A percentile compares a stretch with the other conserved stretches of the same genome.
phyloP scores from a whole-genome alignment of 2,113 vertebrate species.

The Alligator sinensis region DNA sequence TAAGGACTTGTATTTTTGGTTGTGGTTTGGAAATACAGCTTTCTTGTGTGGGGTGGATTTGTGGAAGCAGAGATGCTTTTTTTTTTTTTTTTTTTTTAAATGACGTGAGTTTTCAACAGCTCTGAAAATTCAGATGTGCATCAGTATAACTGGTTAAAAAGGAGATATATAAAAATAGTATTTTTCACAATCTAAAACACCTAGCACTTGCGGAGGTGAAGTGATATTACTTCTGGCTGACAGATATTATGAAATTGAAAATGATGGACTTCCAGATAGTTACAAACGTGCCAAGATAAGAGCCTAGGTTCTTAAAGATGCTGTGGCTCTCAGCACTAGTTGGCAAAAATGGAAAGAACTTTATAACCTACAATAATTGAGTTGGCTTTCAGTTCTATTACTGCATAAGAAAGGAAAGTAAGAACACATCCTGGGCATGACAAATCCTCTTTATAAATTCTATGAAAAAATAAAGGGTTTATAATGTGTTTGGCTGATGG shows the following conservation, averaged over 20 bases:
- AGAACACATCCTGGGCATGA: rapidly evolving
- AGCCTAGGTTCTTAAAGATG: constrained; percentile 16
- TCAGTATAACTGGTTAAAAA: not conserved
- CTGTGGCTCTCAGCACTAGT: not conserved
- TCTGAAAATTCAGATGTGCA: not conserved
- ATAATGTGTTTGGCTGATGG: not conserved
- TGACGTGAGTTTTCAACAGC: rapidly evolving
- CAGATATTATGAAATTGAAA: constrained; percentile 21
- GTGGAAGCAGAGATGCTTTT: not conserved
- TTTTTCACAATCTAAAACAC: not conserved
- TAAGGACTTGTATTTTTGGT: not conserved
- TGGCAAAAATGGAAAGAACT: not conserved
- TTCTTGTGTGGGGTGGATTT: rapidly evolving
- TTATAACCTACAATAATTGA: not conserved
- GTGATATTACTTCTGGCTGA: not conserved
- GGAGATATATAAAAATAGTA: no score
- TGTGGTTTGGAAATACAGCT: rapidly evolving
- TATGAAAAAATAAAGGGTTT: not conserved
- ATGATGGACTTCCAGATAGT: not conserved
- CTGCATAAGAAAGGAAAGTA: not conserved
- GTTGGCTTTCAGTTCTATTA: not conserved
- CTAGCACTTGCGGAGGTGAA: not conserved
- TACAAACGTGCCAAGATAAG: constrained; percentile 1
- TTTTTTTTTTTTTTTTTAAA: not conserved
- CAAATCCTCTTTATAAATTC: not conserved